A percentile compares a stretch with the other conserved stretches of the same genome.
phyloP scores from a whole-genome alignment of 2,888 invertebrate species.

The Adelphocoris suturalis region DNA sequence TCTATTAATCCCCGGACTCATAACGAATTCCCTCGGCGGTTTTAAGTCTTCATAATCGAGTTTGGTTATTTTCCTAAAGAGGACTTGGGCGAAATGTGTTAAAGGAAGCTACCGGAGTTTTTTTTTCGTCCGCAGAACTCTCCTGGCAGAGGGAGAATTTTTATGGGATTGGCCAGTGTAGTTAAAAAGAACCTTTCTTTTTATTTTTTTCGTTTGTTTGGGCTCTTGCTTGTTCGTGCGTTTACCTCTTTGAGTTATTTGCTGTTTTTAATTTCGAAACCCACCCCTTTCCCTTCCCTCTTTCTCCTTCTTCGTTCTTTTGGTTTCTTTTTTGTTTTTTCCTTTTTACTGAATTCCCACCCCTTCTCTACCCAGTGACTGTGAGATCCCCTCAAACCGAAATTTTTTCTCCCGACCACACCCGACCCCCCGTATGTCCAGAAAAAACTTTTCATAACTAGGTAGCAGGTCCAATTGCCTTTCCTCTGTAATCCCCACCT shows the following conservation, averaged over 20 bases:
- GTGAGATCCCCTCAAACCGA: neutral
- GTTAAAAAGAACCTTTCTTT: slow-evolving; percentile 60
- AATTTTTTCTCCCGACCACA: slow-evolving; percentile 8
- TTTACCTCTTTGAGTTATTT: slow-evolving; percentile 73
- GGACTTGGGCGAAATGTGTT: slow-evolving; percentile 1
- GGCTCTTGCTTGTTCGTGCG: slow-evolving; percentile 70
- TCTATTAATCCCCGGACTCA: slow-evolving; percentile 65
- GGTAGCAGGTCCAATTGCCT: slow-evolving; percentile 59
- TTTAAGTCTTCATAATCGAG: slow-evolving; percentile 69
- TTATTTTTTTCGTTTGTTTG: slow-evolving; percentile 67
- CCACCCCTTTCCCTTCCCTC: neutral
- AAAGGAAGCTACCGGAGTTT: slow-evolving; percentile 20
- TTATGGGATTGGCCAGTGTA: slow-evolving; percentile 55
- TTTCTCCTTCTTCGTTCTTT: neutral
- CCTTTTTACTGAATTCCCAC: neutral
- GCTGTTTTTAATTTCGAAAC: slow-evolving; percentile 70
- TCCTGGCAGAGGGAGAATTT: slow-evolving; percentile 3
- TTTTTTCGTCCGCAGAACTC: slow-evolving; percentile 8
- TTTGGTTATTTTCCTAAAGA: slow-evolving; percentile 68
- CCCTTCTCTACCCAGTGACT: neutral
- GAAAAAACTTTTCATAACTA: slow-evolving; percentile 65
- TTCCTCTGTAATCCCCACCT: slow-evolving; percentile 41
- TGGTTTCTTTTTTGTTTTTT: neutral
- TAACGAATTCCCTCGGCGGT: slow-evolving; percentile 71
- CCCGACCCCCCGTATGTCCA: neutral